Conservation (phyloP, 2,888 invertebrate species). For the Halictus quadricinctus region DNA sequence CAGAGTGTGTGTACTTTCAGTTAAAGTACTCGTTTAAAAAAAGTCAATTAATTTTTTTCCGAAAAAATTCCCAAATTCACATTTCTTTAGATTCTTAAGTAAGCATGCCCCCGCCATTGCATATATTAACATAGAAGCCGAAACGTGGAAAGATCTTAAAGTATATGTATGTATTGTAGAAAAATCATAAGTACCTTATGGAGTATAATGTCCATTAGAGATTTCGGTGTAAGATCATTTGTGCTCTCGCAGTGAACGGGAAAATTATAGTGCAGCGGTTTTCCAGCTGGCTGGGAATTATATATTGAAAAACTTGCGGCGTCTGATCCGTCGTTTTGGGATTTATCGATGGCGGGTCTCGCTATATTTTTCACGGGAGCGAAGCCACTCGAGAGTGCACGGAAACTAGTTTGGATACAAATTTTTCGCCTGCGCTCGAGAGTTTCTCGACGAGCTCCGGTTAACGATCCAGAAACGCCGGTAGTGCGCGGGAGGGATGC, state of each 20-base stretch:
- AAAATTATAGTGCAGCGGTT: neutral
- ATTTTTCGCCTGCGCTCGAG: slow-evolving; percentile 59
- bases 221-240: neutral
- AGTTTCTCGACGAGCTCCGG: slow-evolving; percentile 62
- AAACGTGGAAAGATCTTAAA: neutral
- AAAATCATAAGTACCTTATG: too few relatives aligned
- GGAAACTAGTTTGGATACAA: slow-evolving; percentile 63
- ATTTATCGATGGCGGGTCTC: slow-evolving; percentile 39
- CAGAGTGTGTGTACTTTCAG: neutral
- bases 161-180: neutral
- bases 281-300: slow-evolving; percentile 8
- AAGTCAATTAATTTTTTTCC: neutral
- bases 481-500: slow-evolving; percentile 23
- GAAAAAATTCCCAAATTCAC: neutral
- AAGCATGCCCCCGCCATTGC: too few relatives aligned
- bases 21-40: neutral
- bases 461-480: slow-evolving; percentile 67
- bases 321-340: slow-evolving; percentile 8
- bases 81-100: neutral
- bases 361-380: slow-evolving; percentile 40
- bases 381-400: slow-evolving; percentile 31
- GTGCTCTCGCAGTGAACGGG: neutral
- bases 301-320: slow-evolving; percentile 33
- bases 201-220: neutral
- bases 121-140: neutral